phyloP scores from a whole-genome alignment of 2,113 vertebrate species.

The Bufo gargarizans region DNA sequence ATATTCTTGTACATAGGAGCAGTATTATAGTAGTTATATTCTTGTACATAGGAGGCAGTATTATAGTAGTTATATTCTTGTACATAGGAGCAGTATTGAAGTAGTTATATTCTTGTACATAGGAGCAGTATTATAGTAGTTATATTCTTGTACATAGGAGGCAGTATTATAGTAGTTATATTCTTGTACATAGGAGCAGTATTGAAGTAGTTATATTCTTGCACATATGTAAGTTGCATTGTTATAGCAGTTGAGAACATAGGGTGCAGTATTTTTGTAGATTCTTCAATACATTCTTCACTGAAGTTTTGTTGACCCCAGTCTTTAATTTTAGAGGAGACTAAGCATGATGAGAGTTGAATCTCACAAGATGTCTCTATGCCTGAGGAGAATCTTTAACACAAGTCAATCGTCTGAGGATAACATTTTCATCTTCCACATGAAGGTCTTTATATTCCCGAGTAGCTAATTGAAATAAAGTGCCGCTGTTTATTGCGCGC shows the following conservation, averaged over 20 bases:
- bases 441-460: conserved; percentile 30
- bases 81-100: neutral
- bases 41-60: neutral
- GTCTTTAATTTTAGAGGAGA: neutral
- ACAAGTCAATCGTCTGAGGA: neutral
- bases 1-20: neutral
- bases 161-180: no score
- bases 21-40: conserved; percentile 6
- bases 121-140: no score
- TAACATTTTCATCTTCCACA: neutral
- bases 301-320: neutral
- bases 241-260: neutral
- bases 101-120: neutral
- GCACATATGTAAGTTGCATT: neutral
- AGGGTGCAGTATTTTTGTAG: neutral
- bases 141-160: no score
- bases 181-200: no score
- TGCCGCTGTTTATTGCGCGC: conserved; percentile 36
- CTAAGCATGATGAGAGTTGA: neutral
- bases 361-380: neutral
- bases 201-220: no score
- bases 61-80: conserved; percentile 5
- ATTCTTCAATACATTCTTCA: neutral
- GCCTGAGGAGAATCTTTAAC: conserved; percentile 4
- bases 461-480: conserved; percentile 50